Base-by-base conservation (phyloP, 1,140 invertebrate species). In the Teleogryllus occipitalis region DNA sequence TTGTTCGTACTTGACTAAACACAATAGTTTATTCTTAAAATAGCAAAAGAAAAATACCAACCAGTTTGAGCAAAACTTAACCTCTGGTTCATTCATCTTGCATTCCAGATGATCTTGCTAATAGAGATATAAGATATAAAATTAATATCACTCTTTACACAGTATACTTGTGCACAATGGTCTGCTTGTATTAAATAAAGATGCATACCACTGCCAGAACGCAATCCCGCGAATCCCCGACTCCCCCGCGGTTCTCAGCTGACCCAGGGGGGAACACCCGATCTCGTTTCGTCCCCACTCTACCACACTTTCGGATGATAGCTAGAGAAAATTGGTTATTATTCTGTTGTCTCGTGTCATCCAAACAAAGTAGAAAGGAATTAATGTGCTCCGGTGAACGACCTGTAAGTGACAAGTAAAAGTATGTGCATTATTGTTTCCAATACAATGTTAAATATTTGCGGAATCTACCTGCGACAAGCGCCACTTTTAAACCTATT, bases 31-130 rank as follows among this genome's bases (percentile, higher is more conserved):
- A 49, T 6, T 21, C 18, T 8, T 3, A 47, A 10, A 77, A 8
- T 48, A 77, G 8, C 47, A 15, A 54, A 77, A n/a, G 21, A 48
- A 48, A 22, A 48, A 48, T 12, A 48, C 76, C 48, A 47, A 77
- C 76, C 76, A 77, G 21, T 77, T 77, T 77, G 76, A 54, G 48
- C 76, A 77, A 77, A 77, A 77, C 47, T 54, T 46, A 77, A 77
- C 47, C 46, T 54, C 76, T 22, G 7, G 39, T 12, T 77, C 76
- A 77, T 47, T 48, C 76, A 77, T 77, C 10, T 65, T 65, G 54
- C 54, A 65, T 10, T 1, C 54, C 10, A 65, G 10, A 18, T 65
- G 10, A 14, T 65, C 54, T 65, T 18, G 10, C 54, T 18, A 65
- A 65, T 65, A 14, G 54, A 65, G 10, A 2, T 14, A 65, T 7